A percentile compares a stretch with the other conserved stretches of the same genome.
Evolutionary conservation across 2,113 vertebrate species (phyloP).

Genomic region (Ciconia boyciana): DNA sequence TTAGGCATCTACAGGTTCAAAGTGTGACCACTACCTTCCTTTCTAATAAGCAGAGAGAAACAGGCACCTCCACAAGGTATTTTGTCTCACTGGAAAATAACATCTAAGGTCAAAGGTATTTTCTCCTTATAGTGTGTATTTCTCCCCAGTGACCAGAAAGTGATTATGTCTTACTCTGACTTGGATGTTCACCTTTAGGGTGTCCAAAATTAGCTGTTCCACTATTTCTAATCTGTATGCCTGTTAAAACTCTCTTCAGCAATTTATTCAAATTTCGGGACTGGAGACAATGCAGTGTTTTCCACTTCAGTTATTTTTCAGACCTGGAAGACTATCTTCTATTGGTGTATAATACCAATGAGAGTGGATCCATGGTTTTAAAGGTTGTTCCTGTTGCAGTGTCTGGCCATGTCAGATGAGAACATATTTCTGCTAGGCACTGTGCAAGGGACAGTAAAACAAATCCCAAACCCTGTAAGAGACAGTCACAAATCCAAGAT

Average conservation of each 20-base stretch:
- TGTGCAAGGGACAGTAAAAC: neutral
- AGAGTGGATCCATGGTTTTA: neutral
- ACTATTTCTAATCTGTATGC: neutral
- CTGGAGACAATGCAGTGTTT: neutral
- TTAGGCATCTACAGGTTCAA: neutral
- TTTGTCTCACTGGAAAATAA: neutral
- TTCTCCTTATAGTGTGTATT: neutral
- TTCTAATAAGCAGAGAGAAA: neutral
- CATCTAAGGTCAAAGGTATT: neutral
- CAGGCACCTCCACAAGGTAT: neutral
- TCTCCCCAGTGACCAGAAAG: neutral
- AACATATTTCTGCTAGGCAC: neutral
- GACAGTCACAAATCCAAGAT: neutral
- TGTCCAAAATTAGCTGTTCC: neutral
- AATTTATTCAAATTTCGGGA: neutral
- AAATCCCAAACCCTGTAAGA: neutral
- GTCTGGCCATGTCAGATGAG: neutral
- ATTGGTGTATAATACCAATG: neutral
- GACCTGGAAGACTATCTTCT: neutral
- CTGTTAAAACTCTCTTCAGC: neutral
- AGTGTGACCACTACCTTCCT: neutral
- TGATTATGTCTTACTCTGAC: neutral
- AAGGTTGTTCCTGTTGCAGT: neutral
- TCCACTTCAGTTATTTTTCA: neutral
- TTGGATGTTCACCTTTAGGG: neutral